Conservation (phyloP, 1,140 invertebrate species). For the Galendromus occidentalis region DNA sequence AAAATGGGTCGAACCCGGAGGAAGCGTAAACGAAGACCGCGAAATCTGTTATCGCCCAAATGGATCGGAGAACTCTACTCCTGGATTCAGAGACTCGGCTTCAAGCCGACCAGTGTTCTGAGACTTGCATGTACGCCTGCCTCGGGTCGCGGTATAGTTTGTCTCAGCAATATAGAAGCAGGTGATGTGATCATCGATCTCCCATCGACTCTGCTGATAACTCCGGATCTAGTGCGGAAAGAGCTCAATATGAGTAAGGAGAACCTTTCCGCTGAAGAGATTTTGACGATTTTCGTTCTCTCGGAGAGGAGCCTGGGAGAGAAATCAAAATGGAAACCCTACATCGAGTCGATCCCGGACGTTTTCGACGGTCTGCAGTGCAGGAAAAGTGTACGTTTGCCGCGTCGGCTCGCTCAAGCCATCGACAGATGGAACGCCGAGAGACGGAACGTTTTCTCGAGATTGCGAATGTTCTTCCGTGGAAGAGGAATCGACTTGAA, state of each 20-base stretch:
- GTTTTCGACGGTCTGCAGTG: constrained; percentile 29
- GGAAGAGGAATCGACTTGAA: constrained; percentile 3
- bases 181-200: constrained; percentile 37
- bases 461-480: background rate
- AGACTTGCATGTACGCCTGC: constrained; percentile 25
- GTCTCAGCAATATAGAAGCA: constrained; percentile 30
- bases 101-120: background rate
- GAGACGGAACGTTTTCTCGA: constrained; percentile 28
- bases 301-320: constrained; percentile 24
- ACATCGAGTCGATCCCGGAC: constrained; percentile 38
- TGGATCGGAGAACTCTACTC: constrained; percentile 10
- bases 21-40: constrained; percentile 2
- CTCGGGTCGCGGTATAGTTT: constrained; percentile 39
- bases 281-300: constrained; percentile 39
- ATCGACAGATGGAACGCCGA: constrained; percentile 23
- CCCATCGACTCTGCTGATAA: constrained; percentile 37
- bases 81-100: background rate
- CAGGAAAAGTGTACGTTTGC: constrained; percentile 24
- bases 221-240: constrained; percentile 30
- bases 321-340: constrained; percentile 29
- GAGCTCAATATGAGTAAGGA: constrained; percentile 12
- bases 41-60: constrained; percentile 12
- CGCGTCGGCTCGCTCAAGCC: constrained; percentile 30
- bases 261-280: constrained; percentile 14
- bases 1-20: constrained; percentile 8